Percentiles rank a stretch among this genome's conserved stretches.
Conservation (phyloP, 1,140 invertebrate genomes). For the Megalopta genalis region DNA sequence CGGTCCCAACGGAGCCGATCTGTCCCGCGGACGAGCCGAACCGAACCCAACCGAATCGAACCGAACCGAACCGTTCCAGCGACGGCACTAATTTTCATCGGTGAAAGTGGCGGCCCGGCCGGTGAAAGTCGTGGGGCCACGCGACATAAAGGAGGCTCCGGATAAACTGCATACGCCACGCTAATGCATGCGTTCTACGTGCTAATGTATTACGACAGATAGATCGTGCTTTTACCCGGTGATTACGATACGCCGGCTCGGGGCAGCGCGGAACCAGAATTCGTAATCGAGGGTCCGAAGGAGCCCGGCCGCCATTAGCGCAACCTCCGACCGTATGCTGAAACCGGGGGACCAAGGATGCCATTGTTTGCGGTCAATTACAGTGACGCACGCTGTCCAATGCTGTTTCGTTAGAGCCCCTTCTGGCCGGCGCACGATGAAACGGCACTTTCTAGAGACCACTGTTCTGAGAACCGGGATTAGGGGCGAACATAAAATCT, state of each 20-base stretch:
- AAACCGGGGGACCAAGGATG: not conserved
- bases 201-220: slow-evolving; percentile 32
- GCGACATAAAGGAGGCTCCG: slow-evolving; percentile 42
- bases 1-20: no score
- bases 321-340: not conserved
- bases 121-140: slow-evolving; percentile 62
- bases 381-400: not conserved
- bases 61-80: not conserved
- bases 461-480: no score
- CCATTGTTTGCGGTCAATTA: not conserved
- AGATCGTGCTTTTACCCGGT: slow-evolving; percentile 20
- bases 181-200: slow-evolving; percentile 36
- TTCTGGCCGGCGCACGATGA: no score
- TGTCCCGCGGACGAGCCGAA: no score
- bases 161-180: slow-evolving; percentile 27
- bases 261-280: not conserved
- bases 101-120: slow-evolving; percentile 64
- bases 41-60: no score
- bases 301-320: not conserved
- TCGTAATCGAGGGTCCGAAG: not conserved
- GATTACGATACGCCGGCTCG: slow-evolving; percentile 9
- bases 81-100: slow-evolving; percentile 55
- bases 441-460: no score
- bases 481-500: no score
- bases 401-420: not conserved